These are phyloP conservation scores for Netelia fuscicornis DNA, from an alignment of 2,888 invertebrate species.

Conservation along the genomic window DNA sequence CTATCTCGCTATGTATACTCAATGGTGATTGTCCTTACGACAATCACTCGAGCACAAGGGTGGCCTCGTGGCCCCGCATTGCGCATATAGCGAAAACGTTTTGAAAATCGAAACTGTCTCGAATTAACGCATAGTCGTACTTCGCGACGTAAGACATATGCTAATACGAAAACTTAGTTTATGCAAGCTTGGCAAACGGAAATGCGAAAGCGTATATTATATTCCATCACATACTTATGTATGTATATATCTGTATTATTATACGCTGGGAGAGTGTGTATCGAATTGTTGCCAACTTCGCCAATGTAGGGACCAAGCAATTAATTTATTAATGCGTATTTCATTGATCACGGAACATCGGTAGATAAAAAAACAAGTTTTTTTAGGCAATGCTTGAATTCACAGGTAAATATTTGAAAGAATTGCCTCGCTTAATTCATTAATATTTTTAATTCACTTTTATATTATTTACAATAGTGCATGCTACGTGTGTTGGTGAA, in stretches of 20 bases:
- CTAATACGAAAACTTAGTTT: constrained; percentile 31
- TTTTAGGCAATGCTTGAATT: background rate
- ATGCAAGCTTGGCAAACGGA: constrained; percentile 44
- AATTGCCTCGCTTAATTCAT: background rate
- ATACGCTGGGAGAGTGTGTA: constrained; percentile 32
- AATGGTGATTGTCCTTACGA: constrained; percentile 5
- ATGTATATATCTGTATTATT: background rate
- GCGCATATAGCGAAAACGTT: constrained; percentile 58
- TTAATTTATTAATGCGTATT: constrained; percentile 51
- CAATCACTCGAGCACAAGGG: constrained; percentile 3
- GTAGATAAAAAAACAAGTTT: constrained; percentile 7
- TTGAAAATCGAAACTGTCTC: constrained; percentile 48
- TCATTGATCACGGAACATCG: constrained; percentile 9
- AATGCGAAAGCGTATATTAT: constrained; percentile 38
- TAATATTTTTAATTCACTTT: background rate
- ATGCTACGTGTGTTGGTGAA: background rate
- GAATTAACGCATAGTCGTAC: background rate
- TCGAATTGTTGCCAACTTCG: constrained; percentile 23
- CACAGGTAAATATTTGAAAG: background rate
- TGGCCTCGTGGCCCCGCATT: constrained; percentile 56
- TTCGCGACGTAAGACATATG: constrained; percentile 24
- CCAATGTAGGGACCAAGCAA: background rate
- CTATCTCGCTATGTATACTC: background rate
- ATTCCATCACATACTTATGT: background rate
- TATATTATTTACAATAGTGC: background rate